Conservation (phyloP, 2,888 invertebrate species). For the Caenorhabditis sp. region DNA sequence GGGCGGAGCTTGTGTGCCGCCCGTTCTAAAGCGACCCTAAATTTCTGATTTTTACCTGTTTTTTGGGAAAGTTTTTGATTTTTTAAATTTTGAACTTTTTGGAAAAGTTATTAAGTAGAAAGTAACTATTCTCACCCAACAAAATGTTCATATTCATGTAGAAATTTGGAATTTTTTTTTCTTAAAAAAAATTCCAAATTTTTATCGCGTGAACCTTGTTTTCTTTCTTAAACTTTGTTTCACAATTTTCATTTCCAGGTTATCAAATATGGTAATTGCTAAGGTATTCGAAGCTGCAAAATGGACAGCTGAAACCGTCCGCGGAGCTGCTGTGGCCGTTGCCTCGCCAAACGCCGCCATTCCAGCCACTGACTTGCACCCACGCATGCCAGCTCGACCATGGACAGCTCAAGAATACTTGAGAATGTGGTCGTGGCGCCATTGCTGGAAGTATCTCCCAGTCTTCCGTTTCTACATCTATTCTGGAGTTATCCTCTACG, state of each 20-base stretch:
- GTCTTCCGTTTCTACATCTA: constrained; percentile 68
- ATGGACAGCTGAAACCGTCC: constrained; percentile 64
- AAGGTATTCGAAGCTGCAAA: constrained; percentile 61
- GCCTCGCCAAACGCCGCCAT: constrained; percentile 61
- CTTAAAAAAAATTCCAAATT: not conserved
- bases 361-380: constrained; percentile 63
- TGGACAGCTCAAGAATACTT: constrained; percentile 66
- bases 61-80: not conserved
- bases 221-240: not conserved
- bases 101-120: no score
- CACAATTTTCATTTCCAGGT: not conserved
- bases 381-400: constrained; percentile 65
- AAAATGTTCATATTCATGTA: no score
- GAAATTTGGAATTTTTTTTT: no score
- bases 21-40: constrained; percentile 10
- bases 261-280: constrained; percentile 59
- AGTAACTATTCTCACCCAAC: no score
- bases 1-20: constrained; percentile 30
- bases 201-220: not conserved
- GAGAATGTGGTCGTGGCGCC: constrained; percentile 68
- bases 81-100: not conserved
- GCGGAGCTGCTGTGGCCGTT: constrained; percentile 59
- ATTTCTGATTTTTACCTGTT: not conserved
- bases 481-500: constrained; percentile 65
- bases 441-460: constrained; percentile 66